Base-by-base conservation (phyloP, 2,797 vertebrate genomes). In the Onychomys leucogaster region DNA sequence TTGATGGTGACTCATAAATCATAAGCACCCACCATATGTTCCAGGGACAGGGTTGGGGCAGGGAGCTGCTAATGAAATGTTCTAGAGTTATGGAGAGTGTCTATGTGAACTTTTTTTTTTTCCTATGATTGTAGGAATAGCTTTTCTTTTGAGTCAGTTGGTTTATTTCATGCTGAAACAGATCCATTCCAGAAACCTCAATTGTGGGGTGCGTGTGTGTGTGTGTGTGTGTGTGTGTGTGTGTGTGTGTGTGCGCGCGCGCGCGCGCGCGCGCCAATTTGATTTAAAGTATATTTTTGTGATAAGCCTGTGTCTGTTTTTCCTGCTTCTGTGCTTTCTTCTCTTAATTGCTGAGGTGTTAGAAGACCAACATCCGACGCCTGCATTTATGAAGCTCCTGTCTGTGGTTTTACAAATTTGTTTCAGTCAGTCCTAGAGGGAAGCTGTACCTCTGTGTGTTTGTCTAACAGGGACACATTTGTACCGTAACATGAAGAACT, bases 391-490 rank as follows among this genome's bases (percentile, higher is more conserved):
- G 21, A 94, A n/a, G 43, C 61, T 94, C 34, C 61, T 69, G 3
- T 88, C 61, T 90, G 76, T 25, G 12, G 63, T 67, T 91, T 82
- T 19, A 21, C 37, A 90, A 71, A 57, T 76, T 46, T 43, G 23
- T 71, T 73, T 85, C 2, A 12, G 2, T 63, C n/a, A 14, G 6
- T 86, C 63, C 34, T 27, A 1, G 52, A 11, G 0, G n/a, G 76
- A 82, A 95, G 57, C 92, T 19, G 32, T 4, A 41, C 75, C 12
- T 76, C 34, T 52, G 49, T 29, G 0, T 95, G 94, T 97, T 93
- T 98, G 94, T 46, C 49, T 4, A 61, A 86, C 91, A 90, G 90
- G 87, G 94, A 94, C 80, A 59, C 96, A 94, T 98, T 98, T 98
- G 96, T 98, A 97, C 57, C 76, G 9, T 82, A 95, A 95, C 94